Evolutionary conservation across 35 echinoderm and acorn worm genomes (phyloP), one percentile per base, ranked within the genome.

Genomic region (Apostichopus parvimensis): DNA sequence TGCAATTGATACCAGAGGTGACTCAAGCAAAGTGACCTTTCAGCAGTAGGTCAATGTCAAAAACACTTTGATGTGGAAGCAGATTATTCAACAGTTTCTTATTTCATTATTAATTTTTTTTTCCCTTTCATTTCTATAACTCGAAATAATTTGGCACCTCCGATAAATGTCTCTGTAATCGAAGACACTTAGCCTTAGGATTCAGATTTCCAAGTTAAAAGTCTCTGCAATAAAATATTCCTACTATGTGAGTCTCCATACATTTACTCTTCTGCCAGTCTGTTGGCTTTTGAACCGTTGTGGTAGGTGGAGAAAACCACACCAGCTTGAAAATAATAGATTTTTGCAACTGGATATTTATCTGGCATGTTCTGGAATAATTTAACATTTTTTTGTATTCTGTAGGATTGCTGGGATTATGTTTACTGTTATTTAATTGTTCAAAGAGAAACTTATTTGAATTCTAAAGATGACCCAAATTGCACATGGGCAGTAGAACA

Each of bases 331-430:
- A 22, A 75, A 22, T 75, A 75, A 75, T 75, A 75, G 71, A 75
- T 75, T 75, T 75, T 75, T 75, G 71, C 13, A 75, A 75, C 20
- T 75, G 71, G 71, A 75, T 75, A 75, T 75, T 75, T 75, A 14
- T 75, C 18, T 75, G 21, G 71, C 71, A 75, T 75, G 71, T 75
- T 75, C 20, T 75, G 15, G 71, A 75, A 75, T 75, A 75, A 75
- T 75, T 75, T 75, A 75, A 18, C 71, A 75, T 24, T 22, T 22
- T 75, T 22, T 75, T 75, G 2, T n/a, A 20, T 18, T 75, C 5
- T 75, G 34, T 75, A 22, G 14, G 71, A 75, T 45, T 75, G 71
- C 17, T 75, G 71, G 71, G 15, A 4, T 18, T 75, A 24, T n/a
- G 58, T n/a, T 75, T 6, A n/a, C 71, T 75, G 71, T 22, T 22